Conservation (phyloP, 2,888 invertebrate genomes). For the Xanthia icteritia region DNA sequence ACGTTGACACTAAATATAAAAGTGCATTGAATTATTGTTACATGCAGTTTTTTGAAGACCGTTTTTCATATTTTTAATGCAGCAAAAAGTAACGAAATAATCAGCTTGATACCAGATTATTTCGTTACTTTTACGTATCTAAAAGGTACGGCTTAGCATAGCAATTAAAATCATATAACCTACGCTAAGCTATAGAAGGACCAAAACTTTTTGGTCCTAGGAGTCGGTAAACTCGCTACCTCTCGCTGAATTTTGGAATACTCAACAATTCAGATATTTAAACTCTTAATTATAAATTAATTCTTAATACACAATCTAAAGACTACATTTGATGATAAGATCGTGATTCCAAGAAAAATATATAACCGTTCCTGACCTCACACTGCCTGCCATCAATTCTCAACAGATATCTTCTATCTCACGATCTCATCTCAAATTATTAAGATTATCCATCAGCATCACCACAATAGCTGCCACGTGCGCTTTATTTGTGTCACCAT, state of each 20-base stretch:
- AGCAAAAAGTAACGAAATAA: too few relatives aligned
- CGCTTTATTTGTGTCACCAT: slow-evolving; percentile 20
- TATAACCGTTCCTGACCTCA: not conserved
- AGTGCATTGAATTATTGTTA: slow-evolving; percentile 12
- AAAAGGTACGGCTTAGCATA: not conserved
- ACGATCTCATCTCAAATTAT: slow-evolving; percentile 11
- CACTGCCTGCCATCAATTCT: not conserved
- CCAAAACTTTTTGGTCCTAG: not conserved
- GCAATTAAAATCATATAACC: not conserved
- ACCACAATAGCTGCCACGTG: slow-evolving; percentile 34
- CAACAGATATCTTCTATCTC: not conserved
- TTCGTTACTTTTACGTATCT: not conserved
- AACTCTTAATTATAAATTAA: not conserved
- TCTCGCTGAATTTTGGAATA: not conserved
- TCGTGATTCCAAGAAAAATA: not conserved
- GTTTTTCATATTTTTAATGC: not conserved
- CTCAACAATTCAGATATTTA: not conserved
- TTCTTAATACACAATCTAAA: not conserved
- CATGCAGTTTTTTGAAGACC: slow-evolving; percentile 33
- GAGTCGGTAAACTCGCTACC: not conserved
- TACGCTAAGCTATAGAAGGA: not conserved
- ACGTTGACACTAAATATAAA: slow-evolving; percentile 1
- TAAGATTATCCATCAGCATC: slow-evolving; percentile 18
- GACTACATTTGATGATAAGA: not conserved
- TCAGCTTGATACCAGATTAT: not conserved